Percentiles rank a stretch among this genome's conserved stretches.
Evolutionary conservation across 2,113 vertebrate species (phyloP).

Genomic region (Astatoreochromis straeleni): DNA sequence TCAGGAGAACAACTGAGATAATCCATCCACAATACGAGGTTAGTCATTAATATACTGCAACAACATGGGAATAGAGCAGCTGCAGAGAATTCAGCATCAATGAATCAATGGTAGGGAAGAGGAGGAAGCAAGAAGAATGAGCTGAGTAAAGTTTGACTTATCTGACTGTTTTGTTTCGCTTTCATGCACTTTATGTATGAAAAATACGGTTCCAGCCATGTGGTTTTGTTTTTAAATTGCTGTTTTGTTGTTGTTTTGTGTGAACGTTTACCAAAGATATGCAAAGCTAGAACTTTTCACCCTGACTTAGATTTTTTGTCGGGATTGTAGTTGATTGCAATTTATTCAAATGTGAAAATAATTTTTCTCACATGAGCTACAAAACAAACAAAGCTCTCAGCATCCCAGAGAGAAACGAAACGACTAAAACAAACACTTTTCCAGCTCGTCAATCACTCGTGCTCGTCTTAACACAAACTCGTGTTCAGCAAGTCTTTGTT

Average conservation of each 20-base stretch:
- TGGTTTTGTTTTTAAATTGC: neutral
- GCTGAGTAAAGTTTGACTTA: neutral
- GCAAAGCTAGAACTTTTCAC: accelerated
- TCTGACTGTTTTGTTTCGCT: neutral
- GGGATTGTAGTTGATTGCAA: neutral
- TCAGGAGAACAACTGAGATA: neutral
- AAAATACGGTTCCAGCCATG: accelerated
- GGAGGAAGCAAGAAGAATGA: neutral
- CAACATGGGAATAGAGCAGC: accelerated
- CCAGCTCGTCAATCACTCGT: accelerated
- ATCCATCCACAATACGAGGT: accelerated
- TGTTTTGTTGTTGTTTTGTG: neutral
- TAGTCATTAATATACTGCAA: accelerated
- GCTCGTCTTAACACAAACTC: neutral
- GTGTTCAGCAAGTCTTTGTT: neutral
- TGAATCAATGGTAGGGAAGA: accelerated
- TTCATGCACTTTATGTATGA: accelerated
- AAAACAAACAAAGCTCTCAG: neutral
- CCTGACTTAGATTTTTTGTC: neutral
- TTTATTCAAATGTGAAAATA: neutral
- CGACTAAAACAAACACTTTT: neutral
- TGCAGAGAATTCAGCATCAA: accelerated
- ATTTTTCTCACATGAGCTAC: neutral
- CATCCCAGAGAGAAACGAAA: neutral
- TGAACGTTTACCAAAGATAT: neutral